Conservation (phyloP, 1,140 invertebrate genomes). For the Cotesia typhae region DNA sequence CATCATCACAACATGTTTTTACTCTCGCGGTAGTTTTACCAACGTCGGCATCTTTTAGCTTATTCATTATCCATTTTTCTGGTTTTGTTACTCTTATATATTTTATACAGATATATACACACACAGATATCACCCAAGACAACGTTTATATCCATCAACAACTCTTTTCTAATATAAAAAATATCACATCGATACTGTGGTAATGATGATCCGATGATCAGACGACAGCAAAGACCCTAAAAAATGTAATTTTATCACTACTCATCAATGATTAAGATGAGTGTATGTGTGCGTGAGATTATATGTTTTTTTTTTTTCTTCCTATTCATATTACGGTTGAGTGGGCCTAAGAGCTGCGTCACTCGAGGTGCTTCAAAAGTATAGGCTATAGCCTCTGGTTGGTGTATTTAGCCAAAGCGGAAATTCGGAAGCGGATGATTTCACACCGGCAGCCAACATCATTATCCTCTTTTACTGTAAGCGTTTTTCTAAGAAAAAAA, state of each 20-base stretch:
- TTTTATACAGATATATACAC: not conserved
- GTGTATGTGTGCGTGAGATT: too few relatives aligned
- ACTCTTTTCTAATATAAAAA: not conserved
- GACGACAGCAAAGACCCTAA: too few relatives aligned
- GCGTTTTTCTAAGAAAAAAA: conserved; percentile 36
- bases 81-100: conserved; percentile 44
- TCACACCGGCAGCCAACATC: conserved; percentile 33
- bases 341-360: not conserved
- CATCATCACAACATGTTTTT: conserved; percentile 42
- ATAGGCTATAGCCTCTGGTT: not conserved
- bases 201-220: too few relatives aligned
- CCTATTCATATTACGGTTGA: not conserved
- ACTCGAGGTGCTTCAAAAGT: not conserved
- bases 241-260: too few relatives aligned
- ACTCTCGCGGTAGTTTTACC: conserved; percentile 20
- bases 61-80: conserved; percentile 43
- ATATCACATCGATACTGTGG: not conserved
- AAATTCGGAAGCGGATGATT: conserved; percentile 43
- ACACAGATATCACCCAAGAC: too few relatives aligned
- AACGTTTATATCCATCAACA: too few relatives aligned
- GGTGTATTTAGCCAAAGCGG: conserved; percentile 17
- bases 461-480: conserved; percentile 2
- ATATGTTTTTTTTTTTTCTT: not conserved
- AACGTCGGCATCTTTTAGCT: conserved; percentile 42
- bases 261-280: too few relatives aligned